A percentile compares a stretch with the other conserved stretches of the same genome.
Conservation (phyloP, 2,113 vertebrate genomes). For the Hemicordylus capensis region DNA sequence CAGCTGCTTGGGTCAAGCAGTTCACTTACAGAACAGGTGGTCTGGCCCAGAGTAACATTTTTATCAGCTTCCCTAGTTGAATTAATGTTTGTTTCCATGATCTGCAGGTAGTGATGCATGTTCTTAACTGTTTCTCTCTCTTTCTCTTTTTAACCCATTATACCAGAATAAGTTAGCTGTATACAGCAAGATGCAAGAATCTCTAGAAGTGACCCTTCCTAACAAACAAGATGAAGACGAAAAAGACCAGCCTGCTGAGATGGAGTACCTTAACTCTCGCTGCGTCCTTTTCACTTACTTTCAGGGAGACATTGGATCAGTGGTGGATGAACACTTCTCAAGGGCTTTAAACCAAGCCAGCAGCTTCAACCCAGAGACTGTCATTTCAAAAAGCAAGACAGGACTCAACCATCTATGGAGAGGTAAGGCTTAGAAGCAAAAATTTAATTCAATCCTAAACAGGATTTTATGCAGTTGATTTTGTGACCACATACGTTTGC, state of each 20-base stretch:
- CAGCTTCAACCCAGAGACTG: constrained; percentile 83
- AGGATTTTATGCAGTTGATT: constrained; percentile 25
- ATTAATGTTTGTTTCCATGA: constrained; percentile 41
- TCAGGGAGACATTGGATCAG: constrained; percentile 93
- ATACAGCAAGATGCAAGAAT: constrained; percentile 96
- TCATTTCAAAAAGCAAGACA: constrained; percentile 83
- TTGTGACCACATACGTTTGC: not conserved
- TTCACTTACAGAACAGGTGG: not conserved
- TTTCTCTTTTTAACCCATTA: constrained; percentile 62
- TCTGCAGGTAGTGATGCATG: constrained; percentile 60
- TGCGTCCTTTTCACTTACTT: constrained; percentile 99
- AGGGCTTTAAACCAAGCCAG: constrained; percentile 93
- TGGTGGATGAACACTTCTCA: constrained; percentile 97
- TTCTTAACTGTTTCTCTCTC: constrained; percentile 72
- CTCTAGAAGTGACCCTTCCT: constrained; percentile 83
- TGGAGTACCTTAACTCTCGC: constrained; percentile 96
- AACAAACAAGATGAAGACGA: constrained; percentile 84
- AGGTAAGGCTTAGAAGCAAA: constrained; percentile 80
- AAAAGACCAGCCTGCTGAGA: constrained; percentile 89
- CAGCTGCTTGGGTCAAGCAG: not conserved
- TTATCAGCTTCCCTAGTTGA: constrained; percentile 42
- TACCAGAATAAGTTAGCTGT: constrained; percentile 85
- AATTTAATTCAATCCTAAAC: constrained; percentile 16
- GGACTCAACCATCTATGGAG: constrained; percentile 83
- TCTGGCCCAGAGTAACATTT: not conserved